These are phyloP conservation scores for Gymnoscopelus braueri DNA, from an alignment of 2,797 vertebrate species.

Conservation along the genomic window DNA sequence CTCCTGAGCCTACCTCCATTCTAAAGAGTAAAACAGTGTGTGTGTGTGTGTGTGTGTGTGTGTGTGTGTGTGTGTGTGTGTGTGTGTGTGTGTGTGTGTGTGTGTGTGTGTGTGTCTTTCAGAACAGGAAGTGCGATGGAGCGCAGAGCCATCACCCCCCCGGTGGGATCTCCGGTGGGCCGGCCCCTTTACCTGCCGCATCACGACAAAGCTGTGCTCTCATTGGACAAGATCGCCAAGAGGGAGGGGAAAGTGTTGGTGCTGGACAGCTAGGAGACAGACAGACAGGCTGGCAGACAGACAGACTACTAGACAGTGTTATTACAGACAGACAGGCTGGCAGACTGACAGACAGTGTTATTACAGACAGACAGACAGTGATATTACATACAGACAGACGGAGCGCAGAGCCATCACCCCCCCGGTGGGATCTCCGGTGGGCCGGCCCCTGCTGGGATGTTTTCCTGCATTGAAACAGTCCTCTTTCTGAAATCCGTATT, in stretches of 20 bases:
- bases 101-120: slow-evolving; percentile 7
- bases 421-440: slow-evolving; percentile 90
- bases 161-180: slow-evolving; percentile 90
- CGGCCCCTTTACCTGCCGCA: slow-evolving; percentile 90
- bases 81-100: background rate
- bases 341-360: background rate
- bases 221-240: slow-evolving; percentile 95
- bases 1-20: too few relatives aligned
- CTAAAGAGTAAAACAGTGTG: too few relatives aligned
- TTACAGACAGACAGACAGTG: too few relatives aligned
- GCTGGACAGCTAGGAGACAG: slow-evolving; percentile 75
- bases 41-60: background rate
- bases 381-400: slow-evolving; percentile 64
- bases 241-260: slow-evolving; percentile 94
- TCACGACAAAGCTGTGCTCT: slow-evolving; percentile 86
- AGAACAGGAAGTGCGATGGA: slow-evolving; percentile 97
- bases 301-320: background rate
- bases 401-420: slow-evolving; percentile 94
- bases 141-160: slow-evolving; percentile 92
- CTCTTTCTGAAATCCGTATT: too few relatives aligned
- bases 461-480: too few relatives aligned
- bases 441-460: slow-evolving; percentile 91
- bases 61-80: slow-evolving; percentile 11
- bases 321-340: background rate
- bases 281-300: background rate